Conservation (phyloP, 2,797 vertebrate species). For the Pseudochromis fuscus region DNA sequence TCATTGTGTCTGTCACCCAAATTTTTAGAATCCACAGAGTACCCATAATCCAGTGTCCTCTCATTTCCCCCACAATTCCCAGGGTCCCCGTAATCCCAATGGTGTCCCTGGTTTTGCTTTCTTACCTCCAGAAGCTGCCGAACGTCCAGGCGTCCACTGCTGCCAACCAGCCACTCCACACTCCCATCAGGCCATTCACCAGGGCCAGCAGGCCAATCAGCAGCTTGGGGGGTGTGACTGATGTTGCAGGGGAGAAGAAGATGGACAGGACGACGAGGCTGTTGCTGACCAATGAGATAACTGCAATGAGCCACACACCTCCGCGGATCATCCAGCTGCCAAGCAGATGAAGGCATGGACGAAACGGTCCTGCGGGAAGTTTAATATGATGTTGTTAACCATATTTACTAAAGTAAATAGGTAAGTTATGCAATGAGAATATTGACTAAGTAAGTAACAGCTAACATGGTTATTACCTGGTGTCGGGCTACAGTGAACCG, state of each 20-base stretch:
- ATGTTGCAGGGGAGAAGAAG: slow-evolving; percentile 84
- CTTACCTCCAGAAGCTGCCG: slow-evolving; percentile 88
- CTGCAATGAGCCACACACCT: slow-evolving; percentile 91
- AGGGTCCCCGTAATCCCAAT: too few species aligned
- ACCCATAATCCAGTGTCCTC: too few species aligned
- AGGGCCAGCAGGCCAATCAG: slow-evolving; percentile 89
- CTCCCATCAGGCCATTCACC: slow-evolving; percentile 89
- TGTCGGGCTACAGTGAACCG: slow-evolving; percentile 90
- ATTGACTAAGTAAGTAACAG: too few species aligned
- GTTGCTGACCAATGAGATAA: slow-evolving; percentile 89
- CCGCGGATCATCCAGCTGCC: slow-evolving; percentile 93
- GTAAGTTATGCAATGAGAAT: too few species aligned
- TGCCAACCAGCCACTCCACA: slow-evolving; percentile 88
- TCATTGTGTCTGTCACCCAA: too few species aligned
- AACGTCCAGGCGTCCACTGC: slow-evolving; percentile 90
- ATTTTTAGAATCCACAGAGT: too few species aligned
- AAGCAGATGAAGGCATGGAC: slow-evolving; percentile 91
- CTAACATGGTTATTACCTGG: slow-evolving; percentile 89
- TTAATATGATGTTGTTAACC: not conserved
- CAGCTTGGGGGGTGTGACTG: slow-evolving; percentile 87
- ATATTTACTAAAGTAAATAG: too few species aligned
- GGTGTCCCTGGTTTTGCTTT: not conserved
- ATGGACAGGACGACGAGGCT: slow-evolving; percentile 86
- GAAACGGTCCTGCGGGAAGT: slow-evolving; percentile 89
- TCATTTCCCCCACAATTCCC: too few species aligned